Base-by-base conservation (phyloP, 2,888 invertebrate genomes). In the Cerastis rubricosa region DNA sequence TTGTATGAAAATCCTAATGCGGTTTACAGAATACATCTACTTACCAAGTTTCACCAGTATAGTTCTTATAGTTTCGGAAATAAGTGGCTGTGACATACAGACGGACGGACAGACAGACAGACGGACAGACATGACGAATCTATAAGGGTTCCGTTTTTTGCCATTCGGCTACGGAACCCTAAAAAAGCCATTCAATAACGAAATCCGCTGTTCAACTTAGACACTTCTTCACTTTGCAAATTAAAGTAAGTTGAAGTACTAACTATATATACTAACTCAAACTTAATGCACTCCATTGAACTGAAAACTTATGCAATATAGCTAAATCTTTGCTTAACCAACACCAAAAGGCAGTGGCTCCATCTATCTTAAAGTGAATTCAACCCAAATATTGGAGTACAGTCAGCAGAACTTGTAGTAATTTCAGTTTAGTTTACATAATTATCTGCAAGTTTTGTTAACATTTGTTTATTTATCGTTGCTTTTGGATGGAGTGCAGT, bases 301-400 rank as follows among this genome's bases (percentile, higher is more conserved):
- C 66, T 35, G 64, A 72, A 75, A 72, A 72, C 76, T 83, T 72
- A 9, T 45, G 72, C 70, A 72, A 85, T 83, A 67, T 72, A 80
- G 51, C 51, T 35, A 67, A 69, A 63, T 51, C 66, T 75, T 80
- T 59, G 43, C 57, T 72, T 35, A 59, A 64, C 61, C 29, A 63
- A 70, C 25, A 61, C 61, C 40, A 57, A 72, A 84, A 85, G 72
- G 22, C 68, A 59, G 67, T 69, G 57, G 68, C 81, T 78, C 25
- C 76, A 80, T 70, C 69, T 64, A 54, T 68, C 68, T 76, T 71
- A 45, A 65, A 81, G 43, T 57, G 54, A 12, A 65, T 29, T 29
- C 17, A 51, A 85, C 65, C 76, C 54, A 85, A 83, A 83, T 51
- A 77, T 66, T 71, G 17, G 8, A 67, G 64, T 68, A 69, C 57